Evolutionary conservation across 1,140 invertebrate genomes (phyloP), one percentile per base, ranked within the genome.

Genomic region (Papilio dardanus): DNA sequence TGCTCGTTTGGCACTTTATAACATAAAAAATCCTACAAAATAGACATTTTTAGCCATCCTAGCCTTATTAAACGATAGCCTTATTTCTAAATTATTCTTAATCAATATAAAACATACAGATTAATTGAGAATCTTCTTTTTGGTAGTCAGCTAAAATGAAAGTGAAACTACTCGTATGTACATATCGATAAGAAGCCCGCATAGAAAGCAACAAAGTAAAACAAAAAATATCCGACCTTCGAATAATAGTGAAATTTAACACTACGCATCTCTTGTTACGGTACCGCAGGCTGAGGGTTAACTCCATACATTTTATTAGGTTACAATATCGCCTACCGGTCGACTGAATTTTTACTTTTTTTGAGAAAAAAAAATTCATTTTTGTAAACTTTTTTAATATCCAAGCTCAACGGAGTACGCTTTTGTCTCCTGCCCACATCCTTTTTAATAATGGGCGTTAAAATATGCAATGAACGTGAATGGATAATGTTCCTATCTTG

Each of bases 181-280:
- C 14, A 31, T 65, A 16, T n/a, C 30, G 65, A 21, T 66, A 33
- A 66, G 65, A 74, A 46, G 30, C 75, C 46, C 73, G 73, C 67
- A 77, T 79, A 84, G 77, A 81, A 79, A 79, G 74, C 76, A 71
- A 65, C 67, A 79, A 80, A 75, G 71, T 77, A 79, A 83, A 82
- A 74, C 58, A 82, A 83, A 76, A 71, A 76, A 62, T 83, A 82
- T 78, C 35, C 76, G 33, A 71, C 37, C 33, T n/a, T 3, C 19
- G 67, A 69, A 69, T 69, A 69, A 69, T 69, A 69, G 67, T 69
- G 67, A 69, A 69, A 69, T 40, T 7, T 12, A 37, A 69, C 35
- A 69, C 67, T 69, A 42, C 42, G 19, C 21, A 35, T 35, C 67
- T 21, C 67, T 19, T 68, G 66, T 68, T 68, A 68, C 66, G 66